Percentiles rank a stretch among this genome's conserved stretches.
Conservation (phyloP, 23 tunicate genomes). For the Styela clava region DNA sequence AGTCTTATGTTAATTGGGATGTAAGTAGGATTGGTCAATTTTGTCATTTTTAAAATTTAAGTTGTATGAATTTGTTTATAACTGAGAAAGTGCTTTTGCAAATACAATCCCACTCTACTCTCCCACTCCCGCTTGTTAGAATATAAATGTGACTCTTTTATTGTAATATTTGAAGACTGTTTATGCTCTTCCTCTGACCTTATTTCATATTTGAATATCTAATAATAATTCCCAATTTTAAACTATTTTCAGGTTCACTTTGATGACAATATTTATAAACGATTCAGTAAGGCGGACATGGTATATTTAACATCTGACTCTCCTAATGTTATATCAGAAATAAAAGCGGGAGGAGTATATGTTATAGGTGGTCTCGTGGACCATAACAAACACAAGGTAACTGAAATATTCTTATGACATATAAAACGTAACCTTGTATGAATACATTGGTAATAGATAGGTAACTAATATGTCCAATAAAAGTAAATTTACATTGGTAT, state of each 20-base stretch:
- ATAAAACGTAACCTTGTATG: neutral
- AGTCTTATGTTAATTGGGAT: slow-evolving; percentile 78
- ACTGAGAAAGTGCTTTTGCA: no score
- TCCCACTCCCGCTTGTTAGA: no score
- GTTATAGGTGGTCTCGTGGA: slow-evolving; percentile 94
- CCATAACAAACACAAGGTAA: slow-evolving; percentile 87
- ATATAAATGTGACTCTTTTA: no score
- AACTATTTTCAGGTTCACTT: slow-evolving; percentile 62
- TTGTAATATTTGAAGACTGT: no score
- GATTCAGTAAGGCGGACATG: slow-evolving; percentile 33
- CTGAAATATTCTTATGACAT: neutral
- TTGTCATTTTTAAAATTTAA: no score
- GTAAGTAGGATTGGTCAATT: no score
- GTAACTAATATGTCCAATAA: neutral
- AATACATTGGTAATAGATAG: neutral
- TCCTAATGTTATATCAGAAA: slow-evolving; percentile 24
- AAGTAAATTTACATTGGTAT: no score
- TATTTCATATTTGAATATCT: no score
- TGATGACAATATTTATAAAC: slow-evolving; percentile 33
- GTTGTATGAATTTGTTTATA: no score
- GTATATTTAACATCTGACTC: slow-evolving; percentile 83
- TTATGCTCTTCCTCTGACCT: no score
- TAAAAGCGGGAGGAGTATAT: slow-evolving; percentile 69
- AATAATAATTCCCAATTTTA: no score
- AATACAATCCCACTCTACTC: no score